Conservation (phyloP, 2,113 vertebrate species). For the Pseudorectes ferrugineus region DNA sequence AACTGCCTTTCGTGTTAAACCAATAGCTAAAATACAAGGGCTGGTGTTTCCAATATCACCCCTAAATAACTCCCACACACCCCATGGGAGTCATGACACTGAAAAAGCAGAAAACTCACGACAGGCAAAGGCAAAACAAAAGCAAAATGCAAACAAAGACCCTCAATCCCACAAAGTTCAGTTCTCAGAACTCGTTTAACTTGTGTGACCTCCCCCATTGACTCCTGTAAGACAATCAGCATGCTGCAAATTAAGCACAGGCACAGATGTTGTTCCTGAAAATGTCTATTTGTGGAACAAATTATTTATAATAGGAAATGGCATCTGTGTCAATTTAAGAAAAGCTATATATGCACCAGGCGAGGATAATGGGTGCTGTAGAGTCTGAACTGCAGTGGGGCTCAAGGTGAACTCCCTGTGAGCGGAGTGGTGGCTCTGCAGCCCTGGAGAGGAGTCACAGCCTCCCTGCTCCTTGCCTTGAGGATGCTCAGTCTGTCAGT, state of each 20-base stretch:
- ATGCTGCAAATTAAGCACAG: background rate
- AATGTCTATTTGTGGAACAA: conserved; percentile 19
- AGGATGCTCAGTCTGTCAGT: background rate
- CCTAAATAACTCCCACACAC: background rate
- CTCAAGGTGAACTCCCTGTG: background rate
- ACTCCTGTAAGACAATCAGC: background rate
- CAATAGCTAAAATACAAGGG: background rate
- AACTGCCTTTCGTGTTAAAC: background rate
- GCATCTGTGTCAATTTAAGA: conserved; percentile 10
- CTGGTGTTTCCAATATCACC: background rate
- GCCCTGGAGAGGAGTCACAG: background rate
- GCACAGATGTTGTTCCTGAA: conserved; percentile 27
- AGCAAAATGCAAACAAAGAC: background rate
- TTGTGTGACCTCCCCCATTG: background rate
- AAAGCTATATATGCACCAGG: background rate
- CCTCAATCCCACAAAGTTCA: background rate
- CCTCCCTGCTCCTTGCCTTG: background rate
- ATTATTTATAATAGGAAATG: conserved; percentile 24
- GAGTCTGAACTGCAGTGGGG: background rate
- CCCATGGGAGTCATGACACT: rapidly evolving
- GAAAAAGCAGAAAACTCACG: background rate
- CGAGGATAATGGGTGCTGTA: background rate
- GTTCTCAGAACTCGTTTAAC: background rate
- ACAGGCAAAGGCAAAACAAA: background rate
- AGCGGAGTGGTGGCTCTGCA: background rate